Conservation (phyloP, 2,797 vertebrate species). For the Nannoperca obscura region DNA sequence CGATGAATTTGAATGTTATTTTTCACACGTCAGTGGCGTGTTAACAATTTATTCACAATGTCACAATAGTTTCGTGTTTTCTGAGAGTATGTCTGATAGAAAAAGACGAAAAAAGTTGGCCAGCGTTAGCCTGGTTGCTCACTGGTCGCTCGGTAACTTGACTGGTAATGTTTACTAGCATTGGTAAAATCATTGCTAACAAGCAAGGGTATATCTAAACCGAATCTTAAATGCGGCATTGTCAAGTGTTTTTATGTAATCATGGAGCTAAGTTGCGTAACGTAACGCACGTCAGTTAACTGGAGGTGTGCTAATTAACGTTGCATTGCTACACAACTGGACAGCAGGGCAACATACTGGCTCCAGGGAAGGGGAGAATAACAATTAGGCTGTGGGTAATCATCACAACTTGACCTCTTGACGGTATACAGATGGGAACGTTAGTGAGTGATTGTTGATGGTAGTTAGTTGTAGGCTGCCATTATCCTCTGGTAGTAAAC, state of each 20-base stretch:
- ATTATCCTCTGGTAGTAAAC: background rate
- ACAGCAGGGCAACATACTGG: background rate
- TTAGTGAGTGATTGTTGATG: background rate
- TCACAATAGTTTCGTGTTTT: fast-evolving
- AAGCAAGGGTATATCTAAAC: background rate
- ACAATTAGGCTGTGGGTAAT: background rate
- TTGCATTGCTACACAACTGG: background rate
- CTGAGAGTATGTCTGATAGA: background rate
- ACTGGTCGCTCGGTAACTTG: background rate
- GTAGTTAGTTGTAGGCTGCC: background rate
- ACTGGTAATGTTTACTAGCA: background rate
- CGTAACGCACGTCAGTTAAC: background rate
- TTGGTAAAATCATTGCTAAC: background rate
- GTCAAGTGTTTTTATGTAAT: background rate
- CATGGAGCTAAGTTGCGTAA: background rate
- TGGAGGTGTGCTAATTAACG: background rate
- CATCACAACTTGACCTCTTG: background rate
- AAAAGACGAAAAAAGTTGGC: background rate
- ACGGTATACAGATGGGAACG: background rate
- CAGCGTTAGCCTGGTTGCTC: conserved; percentile 37
- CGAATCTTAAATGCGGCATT: background rate
- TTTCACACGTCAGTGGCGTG: fast-evolving
- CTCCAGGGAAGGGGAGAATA: background rate
- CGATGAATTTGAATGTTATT: fast-evolving
- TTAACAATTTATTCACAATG: fast-evolving